Conservation (phyloP, 2,888 invertebrate genomes). For the Spilosoma lubricipeda region DNA sequence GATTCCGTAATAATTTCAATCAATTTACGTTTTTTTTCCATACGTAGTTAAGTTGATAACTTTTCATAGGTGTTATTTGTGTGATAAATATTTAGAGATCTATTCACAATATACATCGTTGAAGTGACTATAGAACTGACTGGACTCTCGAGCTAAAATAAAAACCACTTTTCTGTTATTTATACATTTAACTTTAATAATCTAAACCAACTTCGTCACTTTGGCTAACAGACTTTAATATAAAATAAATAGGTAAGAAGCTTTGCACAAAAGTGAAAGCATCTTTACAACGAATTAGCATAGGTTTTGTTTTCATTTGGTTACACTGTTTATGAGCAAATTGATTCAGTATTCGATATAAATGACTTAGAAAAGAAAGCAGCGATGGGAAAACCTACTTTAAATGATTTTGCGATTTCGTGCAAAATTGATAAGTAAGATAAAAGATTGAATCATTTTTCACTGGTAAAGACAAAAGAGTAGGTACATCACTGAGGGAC, state of each 20-base stretch:
- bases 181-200: too few relatives aligned
- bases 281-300: not conserved
- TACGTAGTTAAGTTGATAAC: not conserved
- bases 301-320: constrained; percentile 16
- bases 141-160: too few relatives aligned
- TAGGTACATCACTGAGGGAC: not conserved
- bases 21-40: not conserved
- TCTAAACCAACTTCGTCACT: not conserved
- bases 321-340: constrained; percentile 12
- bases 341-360: constrained; percentile 15
- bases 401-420: constrained; percentile 4
- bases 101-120: too few relatives aligned
- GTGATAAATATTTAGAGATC: too few relatives aligned
- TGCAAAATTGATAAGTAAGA: constrained; percentile 5
- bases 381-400: constrained; percentile 10
- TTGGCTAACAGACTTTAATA: not conserved
- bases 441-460: too few relatives aligned
- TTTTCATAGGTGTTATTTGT: not conserved
- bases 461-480: not conserved
- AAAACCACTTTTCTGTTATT: too few relatives aligned
- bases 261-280: constrained; percentile 15
- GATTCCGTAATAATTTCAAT: not conserved
- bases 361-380: constrained; percentile 17
- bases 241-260: not conserved
- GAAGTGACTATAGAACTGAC: too few relatives aligned